Evolutionary conservation across 2,888 invertebrate species (phyloP), one percentile per base, ranked within the genome.

Genomic region (Lasioglossum morio): DNA sequence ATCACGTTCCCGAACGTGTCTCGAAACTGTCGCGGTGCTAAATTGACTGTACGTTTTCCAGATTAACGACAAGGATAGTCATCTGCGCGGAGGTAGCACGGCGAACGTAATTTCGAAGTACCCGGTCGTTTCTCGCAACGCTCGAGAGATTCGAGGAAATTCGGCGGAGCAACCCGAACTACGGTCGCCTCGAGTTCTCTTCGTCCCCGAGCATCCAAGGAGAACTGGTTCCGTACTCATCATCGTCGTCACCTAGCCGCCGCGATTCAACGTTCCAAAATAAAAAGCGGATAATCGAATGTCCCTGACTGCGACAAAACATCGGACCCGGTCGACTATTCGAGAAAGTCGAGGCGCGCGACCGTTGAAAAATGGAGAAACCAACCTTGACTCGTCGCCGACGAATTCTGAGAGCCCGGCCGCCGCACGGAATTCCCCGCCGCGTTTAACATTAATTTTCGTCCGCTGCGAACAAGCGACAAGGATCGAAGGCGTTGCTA

Each of bases 81-180:
- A 87, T 84, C 87, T 0, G 27, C 10, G 14, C 63, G 88, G 92
- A 92, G 90, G 85, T 27, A 5, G 5, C 7, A 2, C 88, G 76
- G 72, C 86, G 75, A 74, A 81, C 88, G 84, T 88, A 91, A 90
- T 92, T 92, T 89, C 85, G 88, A 79, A 91, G 88, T 89, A 84
- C 87, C 86, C 88, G 88, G 90, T 91, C 86, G 89, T 87, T 30
- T 30, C 88, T 83, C 86, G 88, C 75, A 88, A 90, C 88, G 90
- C 91, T 87, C 77, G 74, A 78, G 79, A 87, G 87, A 84, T 86
- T 88, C 78, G 80, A 84, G 88, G 86, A 91, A 92, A 91, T 89
- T 89, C 87, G 87, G 83, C 79, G 89, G 81, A 72, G 86, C 83
- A 87, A 87, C 84, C 84, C 82, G 72, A 81, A 81, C 82, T 77